Evolutionary conservation across 2,888 invertebrate species (phyloP).

Genomic region (Notodonta ziczac): DNA sequence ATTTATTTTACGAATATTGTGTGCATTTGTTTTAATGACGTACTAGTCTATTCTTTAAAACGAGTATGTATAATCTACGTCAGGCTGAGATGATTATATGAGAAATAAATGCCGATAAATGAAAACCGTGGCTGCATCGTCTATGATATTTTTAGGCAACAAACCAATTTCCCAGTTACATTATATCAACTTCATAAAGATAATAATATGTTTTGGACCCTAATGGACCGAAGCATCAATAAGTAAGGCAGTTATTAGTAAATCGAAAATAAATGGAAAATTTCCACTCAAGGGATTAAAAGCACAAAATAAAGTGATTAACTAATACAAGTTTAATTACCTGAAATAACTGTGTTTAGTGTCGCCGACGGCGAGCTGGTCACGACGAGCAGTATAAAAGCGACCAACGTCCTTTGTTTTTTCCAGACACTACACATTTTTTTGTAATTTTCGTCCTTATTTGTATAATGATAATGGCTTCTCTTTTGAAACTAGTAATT

Average conservation of each 20-base stretch:
- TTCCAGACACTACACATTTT: conserved; percentile 70
- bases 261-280: neutral
- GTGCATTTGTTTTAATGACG: too few species aligned
- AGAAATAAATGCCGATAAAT: too few species aligned
- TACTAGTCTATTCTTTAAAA: too few species aligned
- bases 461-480: neutral
- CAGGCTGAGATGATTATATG: too few species aligned
- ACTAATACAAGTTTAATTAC: conserved; percentile 40
- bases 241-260: neutral
- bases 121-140: too few species aligned
- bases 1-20: too few species aligned
- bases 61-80: too few species aligned
- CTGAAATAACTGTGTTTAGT: conserved; percentile 67
- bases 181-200: too few species aligned
- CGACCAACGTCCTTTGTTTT: conserved; percentile 60
- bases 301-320: neutral
- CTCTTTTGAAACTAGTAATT: neutral
- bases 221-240: neutral
- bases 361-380: conserved; percentile 70
- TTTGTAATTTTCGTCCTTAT: conserved; percentile 33
- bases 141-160: too few species aligned
- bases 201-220: neutral
- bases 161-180: too few species aligned
- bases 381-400: conserved; percentile 63
- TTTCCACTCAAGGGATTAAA: neutral